These are phyloP conservation scores for Dicaeum eximium DNA, from an alignment of 2,113 vertebrate species.

Conservation along the genomic window DNA sequence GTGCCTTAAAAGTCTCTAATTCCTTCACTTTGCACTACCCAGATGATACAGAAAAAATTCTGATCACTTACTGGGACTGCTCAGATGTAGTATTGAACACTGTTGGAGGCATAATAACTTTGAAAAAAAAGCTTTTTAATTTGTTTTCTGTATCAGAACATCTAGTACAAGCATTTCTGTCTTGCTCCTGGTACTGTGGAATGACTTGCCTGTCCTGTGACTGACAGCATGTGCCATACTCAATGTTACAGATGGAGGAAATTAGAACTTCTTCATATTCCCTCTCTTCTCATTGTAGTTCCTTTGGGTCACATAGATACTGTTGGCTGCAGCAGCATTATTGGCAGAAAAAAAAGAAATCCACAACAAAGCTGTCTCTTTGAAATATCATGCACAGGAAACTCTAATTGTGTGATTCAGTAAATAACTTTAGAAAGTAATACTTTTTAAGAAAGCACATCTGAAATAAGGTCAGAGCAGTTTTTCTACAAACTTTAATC, in stretches of 20 bases:
- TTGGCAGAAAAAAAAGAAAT: background rate
- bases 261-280: background rate
- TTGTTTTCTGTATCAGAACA: background rate
- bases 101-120: background rate
- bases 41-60: background rate
- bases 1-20: background rate
- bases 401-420: background rate
- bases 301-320: background rate
- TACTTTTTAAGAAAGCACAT: background rate
- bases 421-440: background rate
- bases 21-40: background rate
- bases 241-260: background rate
- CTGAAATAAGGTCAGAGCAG: background rate
- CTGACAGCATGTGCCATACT: background rate
- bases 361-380: background rate
- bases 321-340: background rate
- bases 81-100: background rate
- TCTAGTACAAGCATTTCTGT: background rate
- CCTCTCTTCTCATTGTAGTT: background rate
- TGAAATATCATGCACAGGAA: background rate
- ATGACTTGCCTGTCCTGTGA: background rate
- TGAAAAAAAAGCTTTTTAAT: background rate
- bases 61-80: background rate
- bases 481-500: background rate
- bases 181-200: background rate